phyloP scores from a whole-genome alignment of 2,888 invertebrate species.

The Chironomus riparius region DNA sequence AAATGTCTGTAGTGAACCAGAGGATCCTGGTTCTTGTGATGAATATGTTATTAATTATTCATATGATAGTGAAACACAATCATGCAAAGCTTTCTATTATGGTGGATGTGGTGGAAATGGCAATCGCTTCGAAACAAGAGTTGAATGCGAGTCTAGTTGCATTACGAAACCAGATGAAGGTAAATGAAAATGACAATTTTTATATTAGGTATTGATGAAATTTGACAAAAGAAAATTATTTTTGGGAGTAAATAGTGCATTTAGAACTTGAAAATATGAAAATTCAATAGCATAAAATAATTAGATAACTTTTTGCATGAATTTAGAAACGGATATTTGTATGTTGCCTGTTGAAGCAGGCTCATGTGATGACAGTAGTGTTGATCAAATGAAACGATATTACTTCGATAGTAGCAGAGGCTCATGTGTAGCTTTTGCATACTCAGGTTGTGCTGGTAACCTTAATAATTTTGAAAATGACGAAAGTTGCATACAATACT shows the following conservation, averaged over 20 bases:
- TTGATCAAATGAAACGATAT: constrained; percentile 57
- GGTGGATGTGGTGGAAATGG: constrained; percentile 64
- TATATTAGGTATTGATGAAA: too few species aligned
- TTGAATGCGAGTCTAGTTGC: constrained; percentile 67
- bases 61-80: constrained; percentile 51
- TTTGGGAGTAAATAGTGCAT: constrained; percentile 8
- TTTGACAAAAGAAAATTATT: neutral
- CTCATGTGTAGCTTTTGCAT: constrained; percentile 71
- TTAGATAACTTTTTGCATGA: neutral
- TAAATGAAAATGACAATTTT: neutral
- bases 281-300: neutral
- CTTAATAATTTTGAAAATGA: constrained; percentile 72
- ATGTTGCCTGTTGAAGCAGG: constrained; percentile 54
- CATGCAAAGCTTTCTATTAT: constrained; percentile 59
- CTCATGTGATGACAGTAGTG: constrained; percentile 32
- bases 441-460: constrained; percentile 81
- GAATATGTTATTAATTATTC: constrained; percentile 59
- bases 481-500: constrained; percentile 58
- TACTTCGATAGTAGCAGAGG: constrained; percentile 59
- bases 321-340: constrained; percentile 46
- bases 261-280: neutral
- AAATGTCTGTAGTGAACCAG: constrained; percentile 50
- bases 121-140: constrained; percentile 60
- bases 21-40: constrained; percentile 61
- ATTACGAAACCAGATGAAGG: neutral